phyloP scores from a whole-genome alignment of 2,113 vertebrate species.

The Tachysurus fulvidraco region DNA sequence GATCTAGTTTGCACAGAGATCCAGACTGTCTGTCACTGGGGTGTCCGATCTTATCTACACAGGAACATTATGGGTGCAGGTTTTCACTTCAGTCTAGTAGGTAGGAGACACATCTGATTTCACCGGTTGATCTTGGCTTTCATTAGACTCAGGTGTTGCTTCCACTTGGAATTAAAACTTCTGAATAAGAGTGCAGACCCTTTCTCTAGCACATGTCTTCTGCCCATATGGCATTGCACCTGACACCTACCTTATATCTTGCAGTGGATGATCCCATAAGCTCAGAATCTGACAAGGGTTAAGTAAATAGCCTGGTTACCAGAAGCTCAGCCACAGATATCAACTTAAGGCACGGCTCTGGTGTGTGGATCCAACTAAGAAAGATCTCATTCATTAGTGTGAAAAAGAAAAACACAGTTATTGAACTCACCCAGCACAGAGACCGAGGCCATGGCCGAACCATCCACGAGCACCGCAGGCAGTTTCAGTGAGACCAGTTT shows the following conservation, averaged over 20 bases:
- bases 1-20: not conserved
- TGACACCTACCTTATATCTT: no score
- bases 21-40: no score
- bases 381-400: not conserved
- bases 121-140: no score
- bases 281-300: no score
- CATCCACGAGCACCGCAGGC: slow-evolving; percentile 57
- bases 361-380: not conserved
- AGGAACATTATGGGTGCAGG: no score
- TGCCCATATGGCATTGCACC: not conserved
- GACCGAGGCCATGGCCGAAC: slow-evolving; percentile 74
- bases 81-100: no score
- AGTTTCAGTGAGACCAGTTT: slow-evolving; percentile 1
- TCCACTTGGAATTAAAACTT: not conserved
- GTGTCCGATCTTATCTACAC: no score
- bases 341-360: not conserved
- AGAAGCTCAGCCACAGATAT: no score
- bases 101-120: no score
- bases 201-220: not conserved
- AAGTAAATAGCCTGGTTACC: no score
- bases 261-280: no score
- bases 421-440: slow-evolving; percentile 74
- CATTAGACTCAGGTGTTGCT: no score
- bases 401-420: not conserved
- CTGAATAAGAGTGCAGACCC: not conserved